Percentiles rank a stretch among this genome's conserved stretches.
phyloP scores from a whole-genome alignment of 2,888 invertebrate species.

The Ischnus inquisitorius region DNA sequence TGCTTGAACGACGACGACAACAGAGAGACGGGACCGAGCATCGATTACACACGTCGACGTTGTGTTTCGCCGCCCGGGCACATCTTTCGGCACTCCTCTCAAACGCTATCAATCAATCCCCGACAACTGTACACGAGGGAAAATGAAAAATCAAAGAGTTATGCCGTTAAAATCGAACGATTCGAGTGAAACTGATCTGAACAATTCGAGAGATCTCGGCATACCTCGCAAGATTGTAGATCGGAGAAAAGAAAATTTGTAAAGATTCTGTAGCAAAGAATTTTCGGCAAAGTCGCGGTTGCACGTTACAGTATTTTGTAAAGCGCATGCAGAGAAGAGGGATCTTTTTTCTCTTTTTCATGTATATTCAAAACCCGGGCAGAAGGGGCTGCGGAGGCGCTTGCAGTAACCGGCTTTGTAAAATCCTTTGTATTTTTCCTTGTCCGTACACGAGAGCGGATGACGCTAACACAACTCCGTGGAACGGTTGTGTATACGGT shows the following conservation, averaged over 20 bases:
- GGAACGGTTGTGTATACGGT: constrained; percentile 19
- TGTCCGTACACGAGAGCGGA: constrained; percentile 23
- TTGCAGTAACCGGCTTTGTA: constrained; percentile 45
- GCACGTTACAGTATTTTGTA: neutral
- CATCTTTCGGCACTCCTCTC: constrained; percentile 69
- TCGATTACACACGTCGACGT: constrained; percentile 56
- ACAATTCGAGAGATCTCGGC: constrained; percentile 34
- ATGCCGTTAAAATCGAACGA: neutral
- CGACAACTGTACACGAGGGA: constrained; percentile 36
- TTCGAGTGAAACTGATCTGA: constrained; percentile 26
- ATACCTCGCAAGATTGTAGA: neutral
- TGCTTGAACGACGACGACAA: constrained; percentile 40
- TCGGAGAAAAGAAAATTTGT: neutral
- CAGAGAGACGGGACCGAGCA: constrained; percentile 42
- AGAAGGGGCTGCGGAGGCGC: constrained; percentile 39
- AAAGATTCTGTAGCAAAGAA: no score
- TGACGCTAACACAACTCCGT: constrained; percentile 6
- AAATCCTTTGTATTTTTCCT: constrained; percentile 58
- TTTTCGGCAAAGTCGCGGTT: neutral
- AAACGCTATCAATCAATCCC: constrained; percentile 68
- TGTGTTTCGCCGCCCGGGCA: constrained; percentile 26
- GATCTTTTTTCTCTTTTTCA: neutral
- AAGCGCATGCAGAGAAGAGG: neutral
- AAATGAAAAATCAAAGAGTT: neutral
- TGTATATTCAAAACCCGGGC: constrained; percentile 27